Evolutionary conservation across 2,113 vertebrate genomes (phyloP), one percentile per base, ranked within the genome.

Genomic region (Mormyrus lacerda): DNA sequence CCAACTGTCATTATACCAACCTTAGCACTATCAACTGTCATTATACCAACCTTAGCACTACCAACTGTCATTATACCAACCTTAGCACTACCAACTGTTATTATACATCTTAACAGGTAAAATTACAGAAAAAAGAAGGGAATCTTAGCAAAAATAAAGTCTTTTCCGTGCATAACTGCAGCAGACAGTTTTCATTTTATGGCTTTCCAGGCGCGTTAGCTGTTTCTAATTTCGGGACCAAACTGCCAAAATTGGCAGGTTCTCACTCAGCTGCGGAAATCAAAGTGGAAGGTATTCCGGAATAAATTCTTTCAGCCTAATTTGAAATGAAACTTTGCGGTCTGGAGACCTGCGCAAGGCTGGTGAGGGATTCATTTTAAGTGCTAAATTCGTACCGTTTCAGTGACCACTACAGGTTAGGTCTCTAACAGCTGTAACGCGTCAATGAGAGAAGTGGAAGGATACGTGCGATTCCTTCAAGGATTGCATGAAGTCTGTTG

Each of bases 261-360:
- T 88, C 69, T 79, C 42, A 31, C 88, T 45, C 51, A 55, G 19
- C 48, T 21, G 31, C 48, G 88, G 88, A 89, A 89, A 89, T 89
- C 3, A 44, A 42, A 89, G 39, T 21, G 35, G 88, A 84, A 44
- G 76, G 88, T n/a, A 89, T 44, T 89, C n/a, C 50, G 31, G 73
- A 31, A 89, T 83, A 89, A 39, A 55, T 53, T 85, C 76, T 79
- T 47, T 44, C 24, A 84, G 76, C 47, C 76, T 58, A 55, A 83
- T 89, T 83, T 58, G 48, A 84, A 84, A 89, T 53, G 76, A 58
- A 79, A 83, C 73, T 27, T n/a, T 84, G 79, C 9, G 79, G 88
- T 47, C 42, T 21, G 35, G 39, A 19, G 53, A 55, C 44, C 21
- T 13, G 17, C 10, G 19, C 24, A 0, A 13, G 53, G 35, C 35